A percentile compares a stretch with the other conserved stretches of the same genome.
phyloP scores from a whole-genome alignment of 2,113 vertebrate genomes.

The Heloderma charlesbogerti region DNA sequence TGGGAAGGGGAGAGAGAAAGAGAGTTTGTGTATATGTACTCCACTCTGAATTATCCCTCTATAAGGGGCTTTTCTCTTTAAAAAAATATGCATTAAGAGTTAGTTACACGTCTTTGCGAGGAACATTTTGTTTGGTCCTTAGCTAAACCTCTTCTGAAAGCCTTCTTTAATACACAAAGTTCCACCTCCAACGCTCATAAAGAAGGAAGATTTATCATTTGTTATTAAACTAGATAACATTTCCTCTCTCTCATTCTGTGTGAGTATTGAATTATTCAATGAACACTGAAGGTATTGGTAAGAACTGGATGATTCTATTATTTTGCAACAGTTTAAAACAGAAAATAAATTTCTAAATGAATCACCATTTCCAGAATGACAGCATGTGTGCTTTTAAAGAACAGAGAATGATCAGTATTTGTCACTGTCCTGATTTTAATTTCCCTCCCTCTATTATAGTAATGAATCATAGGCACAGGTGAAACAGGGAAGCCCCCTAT shows the following conservation, averaged over 20 bases:
- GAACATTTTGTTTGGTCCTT: background rate
- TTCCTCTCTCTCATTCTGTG: background rate
- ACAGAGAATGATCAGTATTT: conserved; percentile 39
- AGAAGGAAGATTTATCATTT: background rate
- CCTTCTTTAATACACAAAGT: background rate
- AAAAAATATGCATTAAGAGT: background rate
- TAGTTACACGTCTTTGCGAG: background rate
- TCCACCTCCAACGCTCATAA: background rate
- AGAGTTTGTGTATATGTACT: background rate
- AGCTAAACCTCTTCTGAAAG: background rate
- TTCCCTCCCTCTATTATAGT: background rate
- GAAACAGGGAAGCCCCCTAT: background rate
- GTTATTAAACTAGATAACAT: background rate
- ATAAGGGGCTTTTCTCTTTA: background rate
- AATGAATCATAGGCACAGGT: conserved; percentile 4
- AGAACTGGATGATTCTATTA: background rate
- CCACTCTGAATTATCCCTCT: background rate
- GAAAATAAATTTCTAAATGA: conserved; percentile 17
- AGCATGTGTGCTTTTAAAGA: background rate
- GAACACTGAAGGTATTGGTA: background rate
- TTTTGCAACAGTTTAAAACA: background rate
- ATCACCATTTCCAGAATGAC: background rate
- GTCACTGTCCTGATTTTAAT: background rate
- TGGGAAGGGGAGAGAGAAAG: background rate
- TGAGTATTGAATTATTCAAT: background rate